Evolutionary conservation across 1,140 invertebrate species (phyloP), one percentile per base, ranked within the genome.

Genomic region (Hydropsyche tenuis): DNA sequence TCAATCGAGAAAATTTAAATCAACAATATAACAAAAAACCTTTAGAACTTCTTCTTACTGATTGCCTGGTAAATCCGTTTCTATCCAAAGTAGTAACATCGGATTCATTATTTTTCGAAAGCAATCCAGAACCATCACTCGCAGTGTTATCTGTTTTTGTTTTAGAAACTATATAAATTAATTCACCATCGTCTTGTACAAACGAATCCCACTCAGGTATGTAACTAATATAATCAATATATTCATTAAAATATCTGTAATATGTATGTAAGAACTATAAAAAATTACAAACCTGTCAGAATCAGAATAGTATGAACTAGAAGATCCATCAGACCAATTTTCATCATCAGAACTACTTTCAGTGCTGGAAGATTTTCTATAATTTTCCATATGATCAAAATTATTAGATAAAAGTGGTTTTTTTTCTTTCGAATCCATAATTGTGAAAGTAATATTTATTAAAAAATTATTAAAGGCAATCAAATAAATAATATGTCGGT

Each of bases 131-230:
- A 2, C 53, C 43, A 27, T 48, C 63, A 9, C 22, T 45, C 6
- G 12, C 16, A n/a, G n/a, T 14, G 30, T 72, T 72, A 3, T 69
- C 73, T n/a, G 69, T 77, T 63, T 73, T 73, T 12, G 48, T 25
- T n/a, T 75, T 69, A 22, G 53, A 73, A 5, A 77, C 71, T 45
- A 90, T 86, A 73, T 87, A 89, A 73, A 88, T 84, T 22, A 90
- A 79, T 80, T 90, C 88, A 22, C 88, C 89, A 69, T 83, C 84
- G 51, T 86, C 81, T 62, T 81, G 83, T 22, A 90, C 82, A 77
- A 86, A 85, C 4, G 87, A 85, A 80, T 90, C 89, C 88, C 89
- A 90, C 82, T 90, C 89, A 43, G 85, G 86, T 62, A 87, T 84
- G n/a, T 88, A 89, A 79, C 88, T 89, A 63, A 46, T 78, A 78